Percentiles rank a stretch among this genome's conserved stretches.
Conservation (phyloP, 2,888 invertebrate genomes). For the Cantharis rufa region DNA sequence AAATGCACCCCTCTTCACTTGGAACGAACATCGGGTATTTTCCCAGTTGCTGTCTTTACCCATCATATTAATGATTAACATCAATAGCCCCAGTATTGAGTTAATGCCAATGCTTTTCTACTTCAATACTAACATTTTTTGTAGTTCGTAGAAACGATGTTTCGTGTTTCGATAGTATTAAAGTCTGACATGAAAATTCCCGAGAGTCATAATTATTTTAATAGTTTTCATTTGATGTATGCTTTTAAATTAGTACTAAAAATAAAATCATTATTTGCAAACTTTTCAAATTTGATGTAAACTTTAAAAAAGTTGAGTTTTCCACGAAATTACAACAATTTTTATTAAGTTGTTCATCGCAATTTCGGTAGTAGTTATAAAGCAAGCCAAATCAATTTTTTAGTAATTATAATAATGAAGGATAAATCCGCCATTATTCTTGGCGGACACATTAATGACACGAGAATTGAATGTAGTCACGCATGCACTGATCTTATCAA, state of each 20-base stretch:
- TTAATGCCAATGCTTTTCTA: constrained; percentile 32
- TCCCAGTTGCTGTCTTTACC: constrained; percentile 31
- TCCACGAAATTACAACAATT: background rate
- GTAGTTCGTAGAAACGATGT: constrained; percentile 27
- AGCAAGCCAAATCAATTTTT: constrained; percentile 38
- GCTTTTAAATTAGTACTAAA: constrained; percentile 8
- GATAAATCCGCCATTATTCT: constrained; percentile 48
- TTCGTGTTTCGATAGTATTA: constrained; percentile 33
- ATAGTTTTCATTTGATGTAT: constrained; percentile 18
- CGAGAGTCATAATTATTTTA: constrained; percentile 31
- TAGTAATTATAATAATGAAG: constrained; percentile 39
- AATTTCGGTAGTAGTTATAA: constrained; percentile 11
- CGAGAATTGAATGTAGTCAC: constrained; percentile 51
- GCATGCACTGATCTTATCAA: constrained; percentile 50
- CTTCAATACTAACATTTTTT: constrained; percentile 25
- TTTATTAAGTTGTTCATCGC: constrained; percentile 7
- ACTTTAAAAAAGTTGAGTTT: background rate
- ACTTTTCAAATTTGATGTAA: background rate
- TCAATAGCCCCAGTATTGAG: constrained; percentile 30
- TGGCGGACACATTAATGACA: too few relatives aligned
- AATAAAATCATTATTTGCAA: background rate
- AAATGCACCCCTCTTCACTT: constrained; percentile 9
- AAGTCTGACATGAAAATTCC: constrained; percentile 31
- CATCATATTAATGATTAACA: constrained; percentile 36
- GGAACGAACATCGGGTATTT: constrained; percentile 23